phyloP scores from a whole-genome alignment of 2,113 vertebrate genomes.

The Channa argus region DNA sequence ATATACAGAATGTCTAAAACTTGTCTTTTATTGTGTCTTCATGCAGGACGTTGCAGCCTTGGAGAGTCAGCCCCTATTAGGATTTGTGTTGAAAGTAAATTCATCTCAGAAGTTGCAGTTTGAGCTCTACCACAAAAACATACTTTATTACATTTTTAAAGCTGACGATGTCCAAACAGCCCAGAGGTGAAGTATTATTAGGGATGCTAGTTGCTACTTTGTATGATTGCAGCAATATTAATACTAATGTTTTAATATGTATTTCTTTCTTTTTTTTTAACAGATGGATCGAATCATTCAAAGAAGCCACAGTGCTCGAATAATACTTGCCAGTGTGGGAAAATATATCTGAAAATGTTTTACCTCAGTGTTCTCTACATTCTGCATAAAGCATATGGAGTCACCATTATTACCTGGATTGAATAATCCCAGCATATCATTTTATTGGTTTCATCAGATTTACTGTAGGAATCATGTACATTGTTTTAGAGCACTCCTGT shows the following conservation, averaged over 20 bases:
- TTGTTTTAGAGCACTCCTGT: slow-evolving; percentile 11
- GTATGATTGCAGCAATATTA: not conserved
- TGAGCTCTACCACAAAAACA: slow-evolving; percentile 95
- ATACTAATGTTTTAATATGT: not conserved
- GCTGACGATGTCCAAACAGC: slow-evolving; percentile 91
- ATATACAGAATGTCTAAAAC: not conserved
- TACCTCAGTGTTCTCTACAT: slow-evolving; percentile 52
- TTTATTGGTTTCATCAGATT: slow-evolving; percentile 19
- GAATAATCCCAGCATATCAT: slow-evolving; percentile 1
- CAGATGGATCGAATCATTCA: slow-evolving; percentile 97
- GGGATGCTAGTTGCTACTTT: not conserved
- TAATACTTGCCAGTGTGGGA: not conserved
- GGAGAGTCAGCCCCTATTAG: slow-evolving; percentile 95
- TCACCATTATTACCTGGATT: slow-evolving; percentile 1
- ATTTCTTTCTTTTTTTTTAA: slow-evolving; percentile 27
- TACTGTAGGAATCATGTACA: not conserved
- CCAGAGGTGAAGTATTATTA: slow-evolving; percentile 85
- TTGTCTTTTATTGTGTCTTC: slow-evolving; percentile 1
- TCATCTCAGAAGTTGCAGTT: slow-evolving; percentile 85
- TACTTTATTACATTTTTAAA: slow-evolving; percentile 93
- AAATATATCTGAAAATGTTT: slow-evolving; percentile 28
- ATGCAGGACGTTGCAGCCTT: slow-evolving; percentile 94
- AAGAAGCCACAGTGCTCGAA: slow-evolving; percentile 92
- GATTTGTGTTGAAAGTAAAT: slow-evolving; percentile 91
- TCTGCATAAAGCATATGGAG: slow-evolving; percentile 16